Conservation (phyloP, 1,140 invertebrate species). For the Bombus consobrinus region DNA sequence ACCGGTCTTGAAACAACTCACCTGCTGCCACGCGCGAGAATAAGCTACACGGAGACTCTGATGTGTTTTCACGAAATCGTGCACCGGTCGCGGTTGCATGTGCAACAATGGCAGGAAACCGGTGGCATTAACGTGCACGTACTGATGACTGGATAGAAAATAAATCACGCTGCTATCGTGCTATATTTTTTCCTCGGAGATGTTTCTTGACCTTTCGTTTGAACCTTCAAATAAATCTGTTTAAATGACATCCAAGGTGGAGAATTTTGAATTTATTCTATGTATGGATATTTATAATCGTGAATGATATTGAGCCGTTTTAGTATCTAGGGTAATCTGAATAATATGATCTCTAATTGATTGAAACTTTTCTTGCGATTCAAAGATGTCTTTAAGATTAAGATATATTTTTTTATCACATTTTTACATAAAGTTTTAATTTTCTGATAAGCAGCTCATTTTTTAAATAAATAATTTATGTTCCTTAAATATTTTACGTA, state of each 20-base stretch:
- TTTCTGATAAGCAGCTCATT: not conserved
- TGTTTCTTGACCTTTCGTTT: not conserved
- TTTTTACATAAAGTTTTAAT: not conserved
- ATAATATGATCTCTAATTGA: too few species aligned
- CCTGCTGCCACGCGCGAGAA: slow-evolving; percentile 1
- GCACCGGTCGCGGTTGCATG: slow-evolving; percentile 12
- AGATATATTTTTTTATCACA: not conserved
- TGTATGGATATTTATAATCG: too few species aligned
- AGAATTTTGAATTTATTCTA: not conserved
- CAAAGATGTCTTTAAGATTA: too few species aligned
- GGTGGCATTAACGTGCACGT: not conserved
- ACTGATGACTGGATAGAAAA: not conserved
- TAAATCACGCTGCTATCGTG: not conserved
- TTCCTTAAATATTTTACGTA: not conserved
- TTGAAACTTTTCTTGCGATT: too few species aligned
- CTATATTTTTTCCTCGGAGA: not conserved
- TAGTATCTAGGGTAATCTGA: too few species aligned
- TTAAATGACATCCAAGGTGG: not conserved
- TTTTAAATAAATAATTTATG: not conserved
- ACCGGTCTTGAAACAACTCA: slow-evolving; percentile 10
- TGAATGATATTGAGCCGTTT: too few species aligned
- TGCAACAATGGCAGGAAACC: not conserved
- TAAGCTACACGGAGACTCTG: not conserved
- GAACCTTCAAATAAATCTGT: not conserved
- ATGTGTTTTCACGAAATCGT: not conserved